Evolutionary conservation across 2,113 vertebrate species (phyloP).

Genomic region (Ariopsis seemanni): DNA sequence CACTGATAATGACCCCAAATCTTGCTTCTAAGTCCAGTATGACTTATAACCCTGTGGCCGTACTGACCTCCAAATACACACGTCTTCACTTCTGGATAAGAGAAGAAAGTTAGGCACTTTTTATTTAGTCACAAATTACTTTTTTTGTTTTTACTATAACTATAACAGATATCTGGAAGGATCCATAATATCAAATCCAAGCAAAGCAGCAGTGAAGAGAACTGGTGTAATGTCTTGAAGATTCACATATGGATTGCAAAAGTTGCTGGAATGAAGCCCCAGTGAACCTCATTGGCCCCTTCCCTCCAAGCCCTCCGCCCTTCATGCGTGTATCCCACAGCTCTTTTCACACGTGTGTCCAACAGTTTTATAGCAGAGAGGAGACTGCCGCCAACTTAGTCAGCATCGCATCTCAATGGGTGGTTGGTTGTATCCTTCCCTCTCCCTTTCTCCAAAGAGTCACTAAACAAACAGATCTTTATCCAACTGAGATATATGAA

Average conservation of each 20-base stretch:
- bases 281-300: constrained; percentile 13
- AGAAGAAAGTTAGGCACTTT: not conserved
- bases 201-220: constrained; percentile 24
- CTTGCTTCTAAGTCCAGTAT: constrained; percentile 20
- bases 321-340: constrained; percentile 24
- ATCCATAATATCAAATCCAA: constrained; percentile 34
- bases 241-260: constrained; percentile 39
- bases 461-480: constrained; percentile 65
- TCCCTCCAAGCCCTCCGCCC: constrained; percentile 20
- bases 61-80: constrained; percentile 15
- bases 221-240: not conserved
- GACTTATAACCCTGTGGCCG: constrained; percentile 17
- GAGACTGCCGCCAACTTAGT: constrained; percentile 55
- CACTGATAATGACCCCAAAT: constrained; percentile 45
- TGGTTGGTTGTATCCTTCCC: constrained; percentile 66
- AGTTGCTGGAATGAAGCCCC: constrained; percentile 39
- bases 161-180: not conserved
- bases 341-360: constrained; percentile 49
- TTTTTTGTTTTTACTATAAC: not conserved
- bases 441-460: constrained; percentile 56
- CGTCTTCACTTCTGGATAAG: not conserved
- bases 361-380: constrained; percentile 52
- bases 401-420: constrained; percentile 68
- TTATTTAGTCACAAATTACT: not conserved
- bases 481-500: constrained; percentile 62